Conservation (phyloP, 2,888 invertebrate genomes). For the Ptycholaimellus sp. region DNA sequence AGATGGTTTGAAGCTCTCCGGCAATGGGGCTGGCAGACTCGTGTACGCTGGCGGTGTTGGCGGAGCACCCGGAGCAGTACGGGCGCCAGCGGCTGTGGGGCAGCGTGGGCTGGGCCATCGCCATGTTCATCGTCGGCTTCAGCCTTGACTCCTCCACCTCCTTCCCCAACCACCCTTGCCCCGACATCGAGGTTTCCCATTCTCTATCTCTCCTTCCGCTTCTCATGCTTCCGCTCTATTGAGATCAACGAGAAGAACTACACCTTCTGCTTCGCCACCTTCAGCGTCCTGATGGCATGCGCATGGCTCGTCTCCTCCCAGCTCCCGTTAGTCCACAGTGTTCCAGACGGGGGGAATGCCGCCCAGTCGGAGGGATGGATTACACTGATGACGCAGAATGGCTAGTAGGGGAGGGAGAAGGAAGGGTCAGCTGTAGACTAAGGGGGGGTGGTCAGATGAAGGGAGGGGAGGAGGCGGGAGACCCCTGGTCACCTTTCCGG, state of each 20-base stretch:
- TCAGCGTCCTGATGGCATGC: conserved; percentile 87
- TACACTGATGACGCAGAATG: too few relatives aligned
- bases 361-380: too few relatives aligned
- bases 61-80: conserved; percentile 30
- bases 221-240: too few relatives aligned
- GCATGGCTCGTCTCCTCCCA: too few relatives aligned
- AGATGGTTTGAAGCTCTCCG: conserved; percentile 10
- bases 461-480: too few relatives aligned
- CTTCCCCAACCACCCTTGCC: conserved; percentile 49
- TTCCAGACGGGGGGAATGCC: too few relatives aligned
- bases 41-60: conserved; percentile 17
- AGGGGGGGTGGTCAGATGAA: too few relatives aligned
- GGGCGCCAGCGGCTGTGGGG: conserved; percentile 95
- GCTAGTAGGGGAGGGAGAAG: too few relatives aligned
- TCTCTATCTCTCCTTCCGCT: too few relatives aligned
- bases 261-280: conserved; percentile 89
- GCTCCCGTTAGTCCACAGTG: too few relatives aligned
- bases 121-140: conserved; percentile 94
- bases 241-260: conserved; percentile 66
- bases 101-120: conserved; percentile 84
- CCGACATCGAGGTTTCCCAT: conserved; percentile 51
- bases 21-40: conserved; percentile 20
- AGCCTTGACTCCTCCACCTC: conserved; percentile 85
- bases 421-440: too few relatives aligned
- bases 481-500: too few relatives aligned